Conservation (phyloP, 53 echinoderm and acorn worm species). For the Astropecten irregularis region DNA sequence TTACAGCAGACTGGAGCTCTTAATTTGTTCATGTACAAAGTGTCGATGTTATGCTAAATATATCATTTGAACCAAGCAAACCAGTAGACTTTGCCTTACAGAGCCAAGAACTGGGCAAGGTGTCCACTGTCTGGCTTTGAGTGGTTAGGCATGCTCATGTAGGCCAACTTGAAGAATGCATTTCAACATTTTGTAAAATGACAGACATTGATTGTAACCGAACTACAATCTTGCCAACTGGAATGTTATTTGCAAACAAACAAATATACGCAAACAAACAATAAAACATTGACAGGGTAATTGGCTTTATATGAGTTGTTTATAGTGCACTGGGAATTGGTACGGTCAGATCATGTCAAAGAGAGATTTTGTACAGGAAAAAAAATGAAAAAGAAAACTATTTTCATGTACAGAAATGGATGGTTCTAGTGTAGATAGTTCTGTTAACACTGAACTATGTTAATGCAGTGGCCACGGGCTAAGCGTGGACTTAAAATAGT, state of each 20-base stretch:
- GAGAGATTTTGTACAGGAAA: constrained; percentile 22
- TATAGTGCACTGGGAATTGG: not conserved
- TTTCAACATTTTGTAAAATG: too few relatives aligned
- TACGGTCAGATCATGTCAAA: not conserved
- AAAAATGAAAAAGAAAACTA: constrained; percentile 23
- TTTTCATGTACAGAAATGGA: constrained; percentile 60
- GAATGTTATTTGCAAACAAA: not conserved
- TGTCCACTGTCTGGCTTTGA: too few relatives aligned
- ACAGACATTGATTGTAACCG: too few relatives aligned
- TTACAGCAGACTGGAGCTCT: too few relatives aligned
- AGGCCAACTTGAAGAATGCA: too few relatives aligned
- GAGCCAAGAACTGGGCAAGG: too few relatives aligned
- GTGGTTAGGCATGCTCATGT: too few relatives aligned
- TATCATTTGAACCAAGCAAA: too few relatives aligned
- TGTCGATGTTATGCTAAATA: too few relatives aligned
- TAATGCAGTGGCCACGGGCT: not conserved
- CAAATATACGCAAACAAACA: not conserved
- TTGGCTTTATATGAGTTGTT: not conserved
- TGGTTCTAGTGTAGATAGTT: constrained; percentile 22
- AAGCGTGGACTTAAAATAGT: not conserved
- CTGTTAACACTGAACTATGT: constrained; percentile 15
- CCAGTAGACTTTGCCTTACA: too few relatives aligned
- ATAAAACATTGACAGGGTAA: constrained; percentile 7
- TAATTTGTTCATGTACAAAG: too few relatives aligned
- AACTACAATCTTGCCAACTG: constrained; percentile 21